Base-by-base conservation (phyloP, 2,113 vertebrate species). In the Carlito syrichta region DNA sequence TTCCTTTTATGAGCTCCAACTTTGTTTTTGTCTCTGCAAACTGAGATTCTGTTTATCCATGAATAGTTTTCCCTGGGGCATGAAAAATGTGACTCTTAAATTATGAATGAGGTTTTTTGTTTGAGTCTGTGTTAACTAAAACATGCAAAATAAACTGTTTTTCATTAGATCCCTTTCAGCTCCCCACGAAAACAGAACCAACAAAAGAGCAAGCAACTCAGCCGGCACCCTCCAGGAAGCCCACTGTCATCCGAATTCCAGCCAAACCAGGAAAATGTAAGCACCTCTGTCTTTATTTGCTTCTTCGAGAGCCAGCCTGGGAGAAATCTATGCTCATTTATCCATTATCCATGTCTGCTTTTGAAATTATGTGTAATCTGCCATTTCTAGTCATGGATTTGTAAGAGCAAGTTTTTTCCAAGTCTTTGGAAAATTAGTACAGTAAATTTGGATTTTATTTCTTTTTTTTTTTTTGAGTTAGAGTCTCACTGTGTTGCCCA, bases 171-270 rank as follows among this genome's bases (percentile, higher is more conserved):
- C 97, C 97, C 0, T 96, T 98, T 98, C 98, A 98, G 91, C 97
- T 99, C 89, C 98, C 98, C 17, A 68, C 98, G 63, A 99, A 99
- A 98, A 98, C 96, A 43, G 98, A 98, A 66, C 86, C 93, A 68
- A 97, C 88, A 92, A 98, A 97, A 95, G 98, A 98, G 88, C 96
- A 95, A 95, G 83, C 94, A 10, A 43, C 90, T 97, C 98, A 96
- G 17, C 97, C 95, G 92, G 97, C 96, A 88, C 1, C 98, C 58
- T 96, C 98, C 45, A 98, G 98, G 89, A 99, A 99, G 97, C 99
- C 99, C 68, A 99, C 99, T 86, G 99, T 99, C 96, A 99, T 99
- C 97, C 98, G 99, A 96, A 99, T 99, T 63, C 99, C 99, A 97
- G 99, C 99, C 97, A 99, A 98, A 98, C 95, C 98, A 0, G 98